Conservation (phyloP, 2,888 invertebrate species). For the Microctonus brassicae region DNA sequence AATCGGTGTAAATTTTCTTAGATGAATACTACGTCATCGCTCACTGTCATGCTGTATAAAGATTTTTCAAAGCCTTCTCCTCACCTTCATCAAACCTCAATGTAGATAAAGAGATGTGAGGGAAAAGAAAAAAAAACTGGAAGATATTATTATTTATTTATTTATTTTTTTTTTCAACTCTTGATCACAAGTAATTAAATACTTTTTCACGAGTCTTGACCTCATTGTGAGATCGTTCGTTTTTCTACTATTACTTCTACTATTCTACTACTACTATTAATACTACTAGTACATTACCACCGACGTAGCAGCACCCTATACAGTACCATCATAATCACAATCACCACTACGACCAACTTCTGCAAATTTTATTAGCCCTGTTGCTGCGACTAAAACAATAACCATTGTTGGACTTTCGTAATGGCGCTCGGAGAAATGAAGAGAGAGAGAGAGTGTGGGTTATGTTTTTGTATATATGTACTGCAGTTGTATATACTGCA, state of each 20-base stretch:
- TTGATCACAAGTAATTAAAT: constrained; percentile 18
- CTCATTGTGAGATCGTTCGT: constrained; percentile 1
- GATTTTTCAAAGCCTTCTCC: not conserved
- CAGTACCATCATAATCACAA: constrained; percentile 35
- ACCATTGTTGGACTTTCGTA: constrained; percentile 54
- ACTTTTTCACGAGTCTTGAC: constrained; percentile 11
- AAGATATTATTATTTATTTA: too few relatives aligned
- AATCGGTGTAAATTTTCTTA: not conserved
- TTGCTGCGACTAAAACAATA: constrained; percentile 54
- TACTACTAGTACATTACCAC: not conserved
- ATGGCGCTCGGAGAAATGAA: constrained; percentile 17
- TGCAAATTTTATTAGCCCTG: constrained; percentile 51
- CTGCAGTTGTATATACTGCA: not conserved
- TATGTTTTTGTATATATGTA: not conserved
- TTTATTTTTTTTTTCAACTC: not conserved
- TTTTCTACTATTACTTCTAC: not conserved
- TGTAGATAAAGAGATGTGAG: not conserved
- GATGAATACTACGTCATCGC: constrained; percentile 1
- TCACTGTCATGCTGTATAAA: constrained; percentile 7
- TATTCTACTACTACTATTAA: not conserved
- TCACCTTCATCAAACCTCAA: not conserved
- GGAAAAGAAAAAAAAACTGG: not conserved
- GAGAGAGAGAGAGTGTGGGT: not conserved
- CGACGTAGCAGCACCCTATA: not conserved
- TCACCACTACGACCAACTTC: constrained; percentile 33